A percentile compares a stretch with the other conserved stretches of the same genome.
phyloP scores from a whole-genome alignment of 2,888 invertebrate genomes.

The Xanthorhoe spadicearia region DNA sequence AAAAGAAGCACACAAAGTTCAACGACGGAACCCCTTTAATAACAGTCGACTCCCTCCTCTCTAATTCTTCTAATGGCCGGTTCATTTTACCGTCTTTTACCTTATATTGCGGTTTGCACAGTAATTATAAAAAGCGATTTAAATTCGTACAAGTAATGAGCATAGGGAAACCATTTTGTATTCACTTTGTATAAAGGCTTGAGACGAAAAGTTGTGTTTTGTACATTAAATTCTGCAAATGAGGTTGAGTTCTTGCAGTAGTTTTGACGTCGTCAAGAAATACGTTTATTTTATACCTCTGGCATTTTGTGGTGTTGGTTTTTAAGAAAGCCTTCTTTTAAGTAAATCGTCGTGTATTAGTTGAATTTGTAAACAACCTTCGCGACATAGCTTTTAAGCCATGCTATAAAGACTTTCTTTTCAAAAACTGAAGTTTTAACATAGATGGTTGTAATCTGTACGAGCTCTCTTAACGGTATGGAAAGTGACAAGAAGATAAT shows the following conservation, averaged over 20 bases:
- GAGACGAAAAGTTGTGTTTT: conserved; percentile 10
- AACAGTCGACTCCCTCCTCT: conserved; percentile 33
- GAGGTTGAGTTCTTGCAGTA: conserved; percentile 6
- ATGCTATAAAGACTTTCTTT: neutral
- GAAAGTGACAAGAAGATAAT: too few relatives aligned
- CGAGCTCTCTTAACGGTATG: too few relatives aligned
- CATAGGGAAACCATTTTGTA: conserved; percentile 34
- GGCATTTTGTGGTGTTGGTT: neutral
- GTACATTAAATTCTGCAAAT: conserved; percentile 12
- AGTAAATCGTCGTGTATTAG: too few relatives aligned
- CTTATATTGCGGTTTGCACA: conserved; percentile 53
- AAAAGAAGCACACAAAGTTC: neutral
- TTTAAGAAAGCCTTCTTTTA: too few relatives aligned
- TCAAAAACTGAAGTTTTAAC: too few relatives aligned
- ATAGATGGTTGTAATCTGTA: too few relatives aligned
- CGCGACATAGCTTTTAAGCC: too few relatives aligned
- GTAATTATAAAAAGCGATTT: conserved; percentile 55
- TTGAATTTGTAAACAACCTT: too few relatives aligned
- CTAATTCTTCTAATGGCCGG: conserved; percentile 49
- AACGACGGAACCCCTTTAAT: conserved; percentile 39
- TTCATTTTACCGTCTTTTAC: conserved; percentile 52
- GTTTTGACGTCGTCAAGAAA: neutral
- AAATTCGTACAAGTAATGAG: conserved; percentile 31
- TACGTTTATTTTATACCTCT: neutral
- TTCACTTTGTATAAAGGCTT: conserved; percentile 15